These are phyloP conservation scores for Corydoras maculifer DNA, from an alignment of 2,113 vertebrate species.

Conservation along the genomic window DNA sequence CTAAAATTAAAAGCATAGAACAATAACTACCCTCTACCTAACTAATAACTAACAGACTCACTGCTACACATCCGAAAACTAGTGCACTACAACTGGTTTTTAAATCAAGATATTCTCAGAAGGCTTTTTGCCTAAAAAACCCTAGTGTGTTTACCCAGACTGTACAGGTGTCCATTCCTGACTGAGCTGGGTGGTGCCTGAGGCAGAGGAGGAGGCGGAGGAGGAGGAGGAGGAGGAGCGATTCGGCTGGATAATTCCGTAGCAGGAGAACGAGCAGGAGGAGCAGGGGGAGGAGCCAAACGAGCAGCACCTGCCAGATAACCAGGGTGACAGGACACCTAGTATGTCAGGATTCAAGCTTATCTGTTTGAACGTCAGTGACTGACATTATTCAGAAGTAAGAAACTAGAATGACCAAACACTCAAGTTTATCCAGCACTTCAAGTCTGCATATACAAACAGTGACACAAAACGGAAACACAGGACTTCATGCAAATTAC, in stretches of 20 bases:
- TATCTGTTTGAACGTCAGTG: neutral
- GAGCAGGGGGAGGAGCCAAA: constrained; percentile 79
- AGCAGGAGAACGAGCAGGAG: constrained; percentile 82
- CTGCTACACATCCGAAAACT: neutral
- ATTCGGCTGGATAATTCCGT: constrained; percentile 84
- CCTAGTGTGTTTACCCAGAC: constrained; percentile 61
- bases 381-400: neutral
- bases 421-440: neutral
- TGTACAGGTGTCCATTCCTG: constrained; percentile 76
- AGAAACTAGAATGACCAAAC: neutral
- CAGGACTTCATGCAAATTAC: neutral
- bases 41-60: neutral
- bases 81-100: too few species aligned
- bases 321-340: neutral
- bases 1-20: constrained; percentile 54
- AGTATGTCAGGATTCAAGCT: neutral
- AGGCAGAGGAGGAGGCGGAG: constrained; percentile 55
- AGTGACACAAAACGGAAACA: neutral
- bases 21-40: neutral
- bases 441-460: neutral
- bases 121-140: too few species aligned
- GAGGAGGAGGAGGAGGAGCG: constrained; percentile 41
- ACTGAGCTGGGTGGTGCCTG: constrained; percentile 31
- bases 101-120: too few species aligned
- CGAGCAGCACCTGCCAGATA: constrained; percentile 59